These are phyloP conservation scores for Echinops telfairi DNA, from an alignment of 2,113 vertebrate species.

Conservation along the genomic window DNA sequence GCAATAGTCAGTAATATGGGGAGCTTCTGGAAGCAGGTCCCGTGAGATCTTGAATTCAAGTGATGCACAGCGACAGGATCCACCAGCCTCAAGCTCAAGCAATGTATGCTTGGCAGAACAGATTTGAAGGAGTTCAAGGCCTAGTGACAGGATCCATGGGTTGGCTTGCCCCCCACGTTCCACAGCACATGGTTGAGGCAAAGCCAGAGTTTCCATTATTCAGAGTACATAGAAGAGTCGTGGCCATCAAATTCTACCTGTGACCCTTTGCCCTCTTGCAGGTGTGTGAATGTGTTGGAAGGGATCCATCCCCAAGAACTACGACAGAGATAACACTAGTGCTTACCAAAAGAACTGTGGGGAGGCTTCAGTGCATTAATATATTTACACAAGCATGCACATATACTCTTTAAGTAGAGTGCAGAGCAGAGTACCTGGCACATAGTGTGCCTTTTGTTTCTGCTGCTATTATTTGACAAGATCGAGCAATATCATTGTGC, in stretches of 20 bases:
- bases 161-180: too few relatives aligned
- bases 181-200: too few relatives aligned
- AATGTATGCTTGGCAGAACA: too few relatives aligned
- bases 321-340: background rate
- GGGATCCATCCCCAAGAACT: background rate
- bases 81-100: too few relatives aligned
- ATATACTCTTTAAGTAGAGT: background rate
- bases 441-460: background rate
- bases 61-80: too few relatives aligned
- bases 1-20: too few relatives aligned
- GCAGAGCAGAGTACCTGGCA: background rate
- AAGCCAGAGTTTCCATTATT: slow-evolving; percentile 22
- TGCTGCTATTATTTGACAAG: background rate
- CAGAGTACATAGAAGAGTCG: slow-evolving; percentile 12
- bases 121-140: too few relatives aligned
- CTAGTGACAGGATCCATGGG: too few relatives aligned
- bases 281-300: background rate
- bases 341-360: background rate
- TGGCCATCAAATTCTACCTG: background rate
- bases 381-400: background rate
- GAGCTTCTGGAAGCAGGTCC: too few relatives aligned
- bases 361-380: background rate
- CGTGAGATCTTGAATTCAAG: too few relatives aligned
- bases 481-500: background rate
- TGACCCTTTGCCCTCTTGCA: background rate